Conservation (phyloP, 2,113 vertebrate species). For the Pipra filicauda region DNA sequence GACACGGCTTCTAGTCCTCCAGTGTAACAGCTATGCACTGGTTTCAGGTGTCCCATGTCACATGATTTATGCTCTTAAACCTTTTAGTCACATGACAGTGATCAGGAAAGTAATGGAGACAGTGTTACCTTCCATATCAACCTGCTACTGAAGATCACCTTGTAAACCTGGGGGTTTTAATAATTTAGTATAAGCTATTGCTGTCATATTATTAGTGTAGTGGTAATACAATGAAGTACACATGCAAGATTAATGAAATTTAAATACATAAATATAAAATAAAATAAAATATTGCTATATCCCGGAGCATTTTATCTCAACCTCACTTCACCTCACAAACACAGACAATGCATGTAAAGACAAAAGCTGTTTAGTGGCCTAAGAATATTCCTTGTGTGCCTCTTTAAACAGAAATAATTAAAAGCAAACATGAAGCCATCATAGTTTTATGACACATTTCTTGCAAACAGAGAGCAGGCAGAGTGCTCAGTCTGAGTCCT, state of each 20-base stretch:
- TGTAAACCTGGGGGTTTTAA: background rate
- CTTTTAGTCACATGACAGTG: background rate
- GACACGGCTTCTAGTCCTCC: background rate
- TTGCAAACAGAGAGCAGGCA: background rate
- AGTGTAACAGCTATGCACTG: background rate
- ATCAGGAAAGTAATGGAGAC: background rate
- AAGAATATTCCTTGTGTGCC: background rate
- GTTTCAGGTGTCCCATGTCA: background rate
- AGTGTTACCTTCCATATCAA: background rate
- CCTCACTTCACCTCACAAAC: background rate
- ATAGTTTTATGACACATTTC: background rate
- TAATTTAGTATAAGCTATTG: background rate
- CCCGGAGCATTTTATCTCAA: background rate
- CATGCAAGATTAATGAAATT: background rate
- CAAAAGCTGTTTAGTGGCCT: background rate
- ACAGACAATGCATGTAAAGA: background rate
- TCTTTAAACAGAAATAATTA: background rate
- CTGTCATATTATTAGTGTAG: background rate
- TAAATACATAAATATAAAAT: background rate
- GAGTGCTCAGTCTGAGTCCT: background rate
- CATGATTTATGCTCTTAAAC: background rate
- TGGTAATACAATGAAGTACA: background rate
- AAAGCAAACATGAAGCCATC: background rate
- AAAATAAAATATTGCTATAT: background rate
- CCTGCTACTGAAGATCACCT: background rate